These are phyloP conservation scores for Bombus waltoni DNA, from an alignment of 1,140 invertebrate species.

Conservation along the genomic window DNA sequence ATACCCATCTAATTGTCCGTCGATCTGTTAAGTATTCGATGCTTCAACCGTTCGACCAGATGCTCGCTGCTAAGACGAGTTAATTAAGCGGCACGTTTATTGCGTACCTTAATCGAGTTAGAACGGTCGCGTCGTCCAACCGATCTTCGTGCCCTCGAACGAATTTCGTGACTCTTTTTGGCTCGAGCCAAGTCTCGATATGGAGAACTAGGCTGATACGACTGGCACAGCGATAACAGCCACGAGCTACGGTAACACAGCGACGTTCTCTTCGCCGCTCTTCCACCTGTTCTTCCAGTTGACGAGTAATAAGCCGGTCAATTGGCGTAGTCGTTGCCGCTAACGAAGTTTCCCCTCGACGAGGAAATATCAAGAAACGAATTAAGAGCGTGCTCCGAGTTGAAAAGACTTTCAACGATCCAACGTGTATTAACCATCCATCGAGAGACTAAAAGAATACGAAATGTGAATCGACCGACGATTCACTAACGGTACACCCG, in stretches of 20 bases:
- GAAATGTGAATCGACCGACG: not conserved
- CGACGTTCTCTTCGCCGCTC: not conserved
- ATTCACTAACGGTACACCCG: not conserved
- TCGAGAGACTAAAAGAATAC: too few relatives aligned
- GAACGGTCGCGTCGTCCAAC: not conserved
- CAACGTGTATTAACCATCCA: not conserved
- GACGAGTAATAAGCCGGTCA: constrained; percentile 54
- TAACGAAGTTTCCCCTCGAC: constrained; percentile 57
- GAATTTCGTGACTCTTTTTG: not conserved
- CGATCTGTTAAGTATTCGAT: constrained; percentile 4
- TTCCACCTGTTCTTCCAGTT: not conserved
- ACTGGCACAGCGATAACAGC: constrained; percentile 32
- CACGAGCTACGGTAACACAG: not conserved
- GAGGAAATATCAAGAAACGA: constrained; percentile 48
- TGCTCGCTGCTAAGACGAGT: not conserved
- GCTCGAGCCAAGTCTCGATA: too few relatives aligned
- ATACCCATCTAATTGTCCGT: not conserved
- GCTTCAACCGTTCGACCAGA: not conserved
- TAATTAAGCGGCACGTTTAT: constrained; percentile 15
- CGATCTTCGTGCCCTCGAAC: not conserved
- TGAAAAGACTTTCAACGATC: constrained; percentile 16
- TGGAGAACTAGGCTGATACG: too few relatives aligned
- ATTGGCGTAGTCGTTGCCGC: constrained; percentile 51
- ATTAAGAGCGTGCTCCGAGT: constrained; percentile 34
- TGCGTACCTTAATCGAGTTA: constrained; percentile 3